Evolutionary conservation across 2,797 vertebrate species (phyloP).

Genomic region (Tokudaia muenninki): DNA sequence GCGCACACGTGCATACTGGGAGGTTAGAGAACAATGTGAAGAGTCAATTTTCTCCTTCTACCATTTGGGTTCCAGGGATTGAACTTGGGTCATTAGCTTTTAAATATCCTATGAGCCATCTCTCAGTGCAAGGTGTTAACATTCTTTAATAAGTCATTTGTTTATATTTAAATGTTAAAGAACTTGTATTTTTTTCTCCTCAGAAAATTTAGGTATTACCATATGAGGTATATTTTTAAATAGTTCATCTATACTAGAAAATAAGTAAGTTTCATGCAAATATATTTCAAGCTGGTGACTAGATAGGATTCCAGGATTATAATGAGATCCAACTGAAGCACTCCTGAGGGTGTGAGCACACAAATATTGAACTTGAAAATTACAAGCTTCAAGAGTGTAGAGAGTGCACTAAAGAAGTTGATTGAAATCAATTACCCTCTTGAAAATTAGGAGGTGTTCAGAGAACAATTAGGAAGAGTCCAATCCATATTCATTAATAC

Average conservation of each 20-base stretch:
- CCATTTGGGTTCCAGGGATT: not conserved
- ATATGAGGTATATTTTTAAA: conserved; percentile 23
- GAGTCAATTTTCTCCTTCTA: not conserved
- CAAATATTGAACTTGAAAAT: conserved; percentile 84
- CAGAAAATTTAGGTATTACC: conserved; percentile 10
- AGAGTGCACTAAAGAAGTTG: conserved; percentile 76
- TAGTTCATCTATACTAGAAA: conserved; percentile 41
- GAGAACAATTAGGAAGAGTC: conserved; percentile 80
- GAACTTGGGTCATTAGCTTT: not conserved
- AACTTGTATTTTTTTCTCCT: conserved; percentile 39
- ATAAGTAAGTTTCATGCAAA: conserved; percentile 55
- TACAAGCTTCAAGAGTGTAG: conserved; percentile 74
- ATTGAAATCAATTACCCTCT: conserved; percentile 82
- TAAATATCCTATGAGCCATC: not conserved
- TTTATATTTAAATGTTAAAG: conserved; percentile 38
- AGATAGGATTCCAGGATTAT: conserved; percentile 68
- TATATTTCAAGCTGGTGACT: conserved; percentile 53
- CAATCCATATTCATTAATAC: conserved; percentile 83
- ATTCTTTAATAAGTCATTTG: not conserved
- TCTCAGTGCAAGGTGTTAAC: not conserved
- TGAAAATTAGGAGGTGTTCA: conserved; percentile 78
- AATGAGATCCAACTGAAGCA: conserved; percentile 71
- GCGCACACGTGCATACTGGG: not conserved
- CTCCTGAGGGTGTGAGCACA: conserved; percentile 72
- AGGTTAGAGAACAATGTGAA: not conserved